These are phyloP conservation scores for Oryctolagus cuniculus DNA, from an alignment of 2,113 vertebrate species.

Conservation along the genomic window DNA sequence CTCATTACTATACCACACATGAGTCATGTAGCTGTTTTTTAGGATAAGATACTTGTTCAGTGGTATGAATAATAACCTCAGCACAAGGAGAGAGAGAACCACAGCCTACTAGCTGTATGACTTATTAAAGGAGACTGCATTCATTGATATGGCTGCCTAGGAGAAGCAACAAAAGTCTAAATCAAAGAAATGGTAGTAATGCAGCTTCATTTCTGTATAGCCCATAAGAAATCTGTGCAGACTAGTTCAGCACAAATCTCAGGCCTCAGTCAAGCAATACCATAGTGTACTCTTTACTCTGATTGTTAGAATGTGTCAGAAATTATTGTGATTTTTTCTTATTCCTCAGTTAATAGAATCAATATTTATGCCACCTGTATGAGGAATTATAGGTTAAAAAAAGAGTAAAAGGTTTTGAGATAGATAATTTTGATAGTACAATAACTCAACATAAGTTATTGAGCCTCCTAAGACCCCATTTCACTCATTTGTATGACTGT, in stretches of 20 bases:
- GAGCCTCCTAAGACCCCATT: neutral
- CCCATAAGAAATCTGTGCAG: conserved; percentile 3
- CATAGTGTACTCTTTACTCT: neutral
- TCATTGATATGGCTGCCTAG: neutral
- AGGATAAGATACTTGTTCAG: neutral
- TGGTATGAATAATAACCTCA: neutral
- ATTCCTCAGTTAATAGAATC: neutral
- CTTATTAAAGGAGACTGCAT: neutral
- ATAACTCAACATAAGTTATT: conserved; percentile 14
- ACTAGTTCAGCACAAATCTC: neutral
- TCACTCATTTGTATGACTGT: neutral
- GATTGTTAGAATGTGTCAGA: neutral
- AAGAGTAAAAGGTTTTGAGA: neutral
- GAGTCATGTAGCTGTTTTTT: conserved; percentile 2
- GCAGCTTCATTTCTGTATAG: neutral
- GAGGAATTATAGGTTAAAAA: neutral
- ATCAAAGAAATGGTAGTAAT: neutral
- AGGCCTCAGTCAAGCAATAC: neutral
- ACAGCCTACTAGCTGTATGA: neutral
- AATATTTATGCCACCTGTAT: neutral
- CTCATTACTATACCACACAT: neutral
- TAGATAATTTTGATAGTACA: neutral
- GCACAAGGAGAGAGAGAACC: neutral
- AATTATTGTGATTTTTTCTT: neutral
- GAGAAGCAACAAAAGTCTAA: neutral